A percentile compares a stretch with the other conserved stretches of the same genome.
Conservation (phyloP, 2,888 invertebrate species). For the Apamea sordens region DNA sequence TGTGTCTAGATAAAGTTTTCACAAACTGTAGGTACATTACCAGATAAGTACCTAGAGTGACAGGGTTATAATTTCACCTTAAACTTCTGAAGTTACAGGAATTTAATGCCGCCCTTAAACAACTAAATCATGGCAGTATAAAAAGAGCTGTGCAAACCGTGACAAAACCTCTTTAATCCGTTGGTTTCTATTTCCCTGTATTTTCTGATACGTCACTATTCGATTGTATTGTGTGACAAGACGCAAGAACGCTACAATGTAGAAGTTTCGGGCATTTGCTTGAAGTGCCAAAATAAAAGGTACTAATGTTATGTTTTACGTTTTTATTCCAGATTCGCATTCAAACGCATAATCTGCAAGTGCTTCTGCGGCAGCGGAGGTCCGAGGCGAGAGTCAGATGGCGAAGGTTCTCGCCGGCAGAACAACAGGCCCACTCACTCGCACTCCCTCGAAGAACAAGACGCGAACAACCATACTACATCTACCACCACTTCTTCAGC, state of each 20-base stretch:
- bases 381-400: conserved; percentile 80
- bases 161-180: not conserved
- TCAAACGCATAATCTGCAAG: conserved; percentile 97
- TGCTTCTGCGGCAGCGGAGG: conserved; percentile 92
- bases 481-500: conserved; percentile 68
- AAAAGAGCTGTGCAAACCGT: not conserved
- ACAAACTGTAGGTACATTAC: not conserved
- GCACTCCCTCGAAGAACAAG: conserved; percentile 83
- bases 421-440: conserved; percentile 76
- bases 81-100: too few species aligned
- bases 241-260: too few species aligned
- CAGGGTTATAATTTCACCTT: too few species aligned
- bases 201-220: too few species aligned
- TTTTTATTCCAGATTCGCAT: conserved; percentile 93
- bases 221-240: too few species aligned
- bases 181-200: not conserved
- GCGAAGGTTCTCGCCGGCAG: conserved; percentile 74
- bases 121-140: too few species aligned
- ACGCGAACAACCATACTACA: conserved; percentile 62
- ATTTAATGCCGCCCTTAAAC: too few species aligned
- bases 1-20: too few species aligned
- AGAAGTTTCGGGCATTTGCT: too few species aligned
- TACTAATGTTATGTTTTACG: not conserved
- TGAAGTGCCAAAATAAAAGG: too few species aligned
- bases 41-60: not conserved